These are phyloP conservation scores for Cheilosia urbana DNA, from an alignment of 2,888 invertebrate species.

Conservation along the genomic window DNA sequence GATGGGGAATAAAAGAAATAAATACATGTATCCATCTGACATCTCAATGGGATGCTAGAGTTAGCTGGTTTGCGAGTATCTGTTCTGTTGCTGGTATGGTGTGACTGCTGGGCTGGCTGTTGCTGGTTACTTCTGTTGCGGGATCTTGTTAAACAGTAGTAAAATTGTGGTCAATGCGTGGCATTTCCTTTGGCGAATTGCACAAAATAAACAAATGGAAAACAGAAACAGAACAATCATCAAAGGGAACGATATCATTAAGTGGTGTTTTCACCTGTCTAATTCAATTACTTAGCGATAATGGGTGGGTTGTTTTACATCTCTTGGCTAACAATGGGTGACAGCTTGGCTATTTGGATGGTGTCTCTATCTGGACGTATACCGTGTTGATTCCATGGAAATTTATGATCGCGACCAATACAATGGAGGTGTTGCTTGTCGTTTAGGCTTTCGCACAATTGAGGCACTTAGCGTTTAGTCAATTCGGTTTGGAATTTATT, in stretches of 20 bases:
- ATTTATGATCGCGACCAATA: neutral
- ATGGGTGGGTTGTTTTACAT: constrained; percentile 50
- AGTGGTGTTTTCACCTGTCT: constrained; percentile 70
- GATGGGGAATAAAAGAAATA: constrained; percentile 12
- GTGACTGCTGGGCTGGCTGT: neutral
- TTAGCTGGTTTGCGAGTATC: constrained; percentile 18
- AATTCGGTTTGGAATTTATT: too few relatives aligned
- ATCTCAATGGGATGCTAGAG: constrained; percentile 69
- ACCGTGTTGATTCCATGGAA: neutral
- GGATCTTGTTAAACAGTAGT: constrained; percentile 70
- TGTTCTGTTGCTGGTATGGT: constrained; percentile 44
- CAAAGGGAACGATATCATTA: constrained; percentile 63
- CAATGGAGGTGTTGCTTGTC: constrained; percentile 1
- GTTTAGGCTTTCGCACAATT: neutral
- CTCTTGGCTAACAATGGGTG: constrained; percentile 12
- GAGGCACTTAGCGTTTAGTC: neutral
- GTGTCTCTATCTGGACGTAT: neutral
- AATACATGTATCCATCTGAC: constrained; percentile 56
- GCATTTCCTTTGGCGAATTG: constrained; percentile 71
- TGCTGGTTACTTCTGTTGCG: constrained; percentile 30
- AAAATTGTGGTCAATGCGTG: constrained; percentile 69
- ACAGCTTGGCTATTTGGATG: constrained; percentile 3
- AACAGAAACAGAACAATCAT: constrained; percentile 59
- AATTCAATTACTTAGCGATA: constrained; percentile 63
- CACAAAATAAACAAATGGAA: constrained; percentile 64